phyloP scores from a whole-genome alignment of 2,797 vertebrate genomes.

The Sebastolobus alascanus region DNA sequence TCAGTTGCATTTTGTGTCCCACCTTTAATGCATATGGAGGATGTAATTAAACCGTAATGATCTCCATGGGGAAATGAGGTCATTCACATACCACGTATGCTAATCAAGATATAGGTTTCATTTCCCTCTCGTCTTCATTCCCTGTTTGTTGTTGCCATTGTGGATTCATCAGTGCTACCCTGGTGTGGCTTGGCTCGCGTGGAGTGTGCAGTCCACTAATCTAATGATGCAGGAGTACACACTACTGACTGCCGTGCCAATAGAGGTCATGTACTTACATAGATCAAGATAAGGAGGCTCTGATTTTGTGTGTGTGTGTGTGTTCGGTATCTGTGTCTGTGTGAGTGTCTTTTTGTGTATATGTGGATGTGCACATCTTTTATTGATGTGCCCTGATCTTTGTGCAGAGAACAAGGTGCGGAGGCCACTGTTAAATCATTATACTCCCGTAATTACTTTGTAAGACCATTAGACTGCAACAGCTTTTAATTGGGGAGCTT shows the following conservation, averaged over 20 bases:
- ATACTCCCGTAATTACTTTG: constrained; percentile 59
- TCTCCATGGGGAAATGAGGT: background rate
- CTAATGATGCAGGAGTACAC: constrained; percentile 58
- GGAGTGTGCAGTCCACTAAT: constrained; percentile 47
- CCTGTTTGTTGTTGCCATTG: background rate
- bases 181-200: constrained; percentile 10
- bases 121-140: background rate
- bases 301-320: constrained; percentile 12
- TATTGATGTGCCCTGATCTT: constrained; percentile 63
- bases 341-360: constrained; percentile 16
- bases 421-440: constrained; percentile 47
- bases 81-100: background rate
- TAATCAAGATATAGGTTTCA: background rate
- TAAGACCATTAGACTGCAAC: constrained; percentile 27
- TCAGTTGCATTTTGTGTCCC: background rate
- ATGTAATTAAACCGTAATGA: background rate
- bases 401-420: constrained; percentile 29
- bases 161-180: constrained; percentile 22
- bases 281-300: constrained; percentile 71
- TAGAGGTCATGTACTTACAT: constrained; percentile 67
- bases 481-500: constrained; percentile 43
- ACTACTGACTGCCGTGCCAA: constrained; percentile 54
- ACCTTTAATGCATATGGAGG: background rate
- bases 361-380: constrained; percentile 33
- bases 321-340: constrained; percentile 10